Evolutionary conservation across 2,888 invertebrate species (phyloP).

Genomic region (Steromphala cineraria): DNA sequence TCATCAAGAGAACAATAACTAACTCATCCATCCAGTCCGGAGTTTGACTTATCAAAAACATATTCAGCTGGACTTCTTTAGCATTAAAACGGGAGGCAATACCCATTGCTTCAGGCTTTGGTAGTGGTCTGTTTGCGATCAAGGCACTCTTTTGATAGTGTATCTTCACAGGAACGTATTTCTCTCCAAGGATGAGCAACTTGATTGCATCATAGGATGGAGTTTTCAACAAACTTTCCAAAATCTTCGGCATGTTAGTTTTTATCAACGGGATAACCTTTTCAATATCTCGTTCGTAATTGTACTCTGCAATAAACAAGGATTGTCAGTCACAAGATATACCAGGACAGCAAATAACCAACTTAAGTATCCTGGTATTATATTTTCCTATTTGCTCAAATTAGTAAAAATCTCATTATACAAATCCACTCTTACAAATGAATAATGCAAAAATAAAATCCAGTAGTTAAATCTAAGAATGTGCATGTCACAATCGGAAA

Average conservation of each 20-base stretch:
- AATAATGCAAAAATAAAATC: too few relatives aligned
- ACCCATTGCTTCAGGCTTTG: neutral
- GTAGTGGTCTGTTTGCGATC: neutral
- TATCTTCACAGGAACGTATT: neutral
- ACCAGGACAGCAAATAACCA: too few relatives aligned
- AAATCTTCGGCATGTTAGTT: neutral
- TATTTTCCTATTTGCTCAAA: too few relatives aligned
- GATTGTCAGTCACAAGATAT: too few relatives aligned
- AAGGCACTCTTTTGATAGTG: neutral
- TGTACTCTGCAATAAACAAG: neutral
- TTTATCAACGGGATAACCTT: neutral
- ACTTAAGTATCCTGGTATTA: too few relatives aligned
- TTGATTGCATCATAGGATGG: neutral
- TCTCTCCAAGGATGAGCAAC: neutral
- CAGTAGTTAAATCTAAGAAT: too few relatives aligned
- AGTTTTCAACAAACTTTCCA: neutral
- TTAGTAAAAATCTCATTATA: too few relatives aligned
- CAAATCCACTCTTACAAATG: too few relatives aligned
- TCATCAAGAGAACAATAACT: slow-evolving; percentile 36
- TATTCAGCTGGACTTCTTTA: neutral
- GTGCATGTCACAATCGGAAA: too few relatives aligned
- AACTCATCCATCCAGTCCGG: slow-evolving; percentile 43
- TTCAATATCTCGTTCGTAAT: neutral
- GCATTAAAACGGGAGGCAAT: neutral
- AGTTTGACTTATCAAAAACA: neutral